phyloP scores from a whole-genome alignment of 2,113 vertebrate genomes.

The Lepisosteus oculatus region DNA sequence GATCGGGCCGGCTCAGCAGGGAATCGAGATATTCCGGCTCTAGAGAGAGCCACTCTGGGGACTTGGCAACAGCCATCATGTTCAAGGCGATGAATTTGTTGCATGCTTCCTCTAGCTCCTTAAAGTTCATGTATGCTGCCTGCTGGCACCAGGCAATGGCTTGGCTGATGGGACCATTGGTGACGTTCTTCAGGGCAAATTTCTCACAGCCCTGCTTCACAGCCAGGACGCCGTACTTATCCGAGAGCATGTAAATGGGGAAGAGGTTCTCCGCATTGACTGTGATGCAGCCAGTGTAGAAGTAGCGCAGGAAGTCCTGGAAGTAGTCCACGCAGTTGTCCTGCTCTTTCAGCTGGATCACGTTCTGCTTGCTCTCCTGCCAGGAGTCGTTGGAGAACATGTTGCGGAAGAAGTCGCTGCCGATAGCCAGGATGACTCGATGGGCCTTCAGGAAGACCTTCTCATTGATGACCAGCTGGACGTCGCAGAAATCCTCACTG shows the following conservation, averaged over 20 bases:
- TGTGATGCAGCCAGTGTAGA: constrained; percentile 12
- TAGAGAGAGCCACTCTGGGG: constrained; percentile 6
- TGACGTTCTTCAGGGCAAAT: constrained; percentile 2
- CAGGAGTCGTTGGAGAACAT: constrained; percentile 7
- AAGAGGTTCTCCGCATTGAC: constrained; percentile 4
- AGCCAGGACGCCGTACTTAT: constrained; percentile 6
- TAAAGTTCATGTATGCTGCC: not conserved
- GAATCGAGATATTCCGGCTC: not conserved
- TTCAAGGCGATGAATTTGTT: not conserved
- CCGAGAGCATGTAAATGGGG: constrained; percentile 4
- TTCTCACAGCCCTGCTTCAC: constrained; percentile 9
- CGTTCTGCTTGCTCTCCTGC: not conserved
- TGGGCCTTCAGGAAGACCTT: constrained; percentile 3
- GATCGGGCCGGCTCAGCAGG: not conserved
- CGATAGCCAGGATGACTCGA: constrained; percentile 6
- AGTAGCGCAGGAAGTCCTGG: constrained; percentile 16
- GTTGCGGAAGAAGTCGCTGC: constrained; percentile 13
- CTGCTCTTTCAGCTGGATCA: not conserved
- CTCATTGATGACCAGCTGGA: constrained; percentile 10
- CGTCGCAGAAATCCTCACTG: constrained; percentile 11
- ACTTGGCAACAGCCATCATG: not conserved
- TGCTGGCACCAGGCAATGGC: constrained; percentile 10
- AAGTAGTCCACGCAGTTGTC: not conserved
- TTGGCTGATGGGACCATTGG: not conserved
- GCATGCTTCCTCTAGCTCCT: constrained; percentile 14